These are phyloP conservation scores for Eupithecia dodoneata DNA, from an alignment of 2,888 invertebrate species.

Conservation along the genomic window DNA sequence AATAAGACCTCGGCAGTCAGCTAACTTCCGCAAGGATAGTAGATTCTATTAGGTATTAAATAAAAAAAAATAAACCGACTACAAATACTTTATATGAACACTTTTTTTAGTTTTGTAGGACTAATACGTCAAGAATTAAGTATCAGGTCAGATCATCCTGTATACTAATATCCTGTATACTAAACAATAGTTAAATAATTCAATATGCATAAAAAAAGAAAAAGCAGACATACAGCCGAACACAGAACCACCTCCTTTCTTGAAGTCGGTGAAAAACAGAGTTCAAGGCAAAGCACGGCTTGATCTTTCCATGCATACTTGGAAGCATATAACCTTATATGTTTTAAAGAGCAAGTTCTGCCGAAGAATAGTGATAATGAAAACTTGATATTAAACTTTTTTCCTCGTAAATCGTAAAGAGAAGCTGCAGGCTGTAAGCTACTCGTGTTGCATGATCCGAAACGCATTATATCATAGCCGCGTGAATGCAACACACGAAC, in stretches of 20 bases:
- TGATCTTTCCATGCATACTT: background rate
- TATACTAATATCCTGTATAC: too few species aligned
- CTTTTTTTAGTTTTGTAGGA: too few species aligned
- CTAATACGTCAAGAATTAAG: too few species aligned
- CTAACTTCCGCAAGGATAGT: background rate
- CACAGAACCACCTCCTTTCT: too few species aligned
- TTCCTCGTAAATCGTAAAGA: background rate
- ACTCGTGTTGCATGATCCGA: conserved; percentile 13
- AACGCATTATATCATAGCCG: conserved; percentile 22
- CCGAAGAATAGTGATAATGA: background rate
- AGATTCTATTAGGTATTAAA: background rate
- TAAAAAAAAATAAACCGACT: background rate
- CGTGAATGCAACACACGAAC: conserved; percentile 28
- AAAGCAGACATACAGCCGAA: too few species aligned
- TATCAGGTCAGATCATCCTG: too few species aligned
- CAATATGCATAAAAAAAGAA: too few species aligned
- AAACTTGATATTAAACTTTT: background rate
- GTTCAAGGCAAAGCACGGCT: background rate
- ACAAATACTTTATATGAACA: too few species aligned
- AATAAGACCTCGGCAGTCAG: background rate
- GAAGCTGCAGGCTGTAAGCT: background rate
- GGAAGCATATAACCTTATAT: background rate
- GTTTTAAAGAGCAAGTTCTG: background rate
- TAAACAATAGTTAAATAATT: too few species aligned
- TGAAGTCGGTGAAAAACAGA: background rate